phyloP scores from a whole-genome alignment of 2,888 invertebrate species.

The Gastracanthus pulcherrimus region DNA sequence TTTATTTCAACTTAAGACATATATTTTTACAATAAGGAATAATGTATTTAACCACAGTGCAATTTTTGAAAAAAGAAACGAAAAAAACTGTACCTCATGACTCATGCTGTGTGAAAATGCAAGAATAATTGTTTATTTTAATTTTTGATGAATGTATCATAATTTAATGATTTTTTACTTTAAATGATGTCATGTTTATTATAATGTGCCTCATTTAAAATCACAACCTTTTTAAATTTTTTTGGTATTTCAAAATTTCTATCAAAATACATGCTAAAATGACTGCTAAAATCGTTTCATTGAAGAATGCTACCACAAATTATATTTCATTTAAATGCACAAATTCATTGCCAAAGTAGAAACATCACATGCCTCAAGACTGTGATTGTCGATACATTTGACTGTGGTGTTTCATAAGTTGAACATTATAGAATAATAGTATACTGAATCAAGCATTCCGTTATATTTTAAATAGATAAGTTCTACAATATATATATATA shows the following conservation, averaged over 20 bases:
- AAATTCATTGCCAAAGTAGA: slow-evolving; percentile 46
- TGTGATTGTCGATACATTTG: slow-evolving; percentile 48
- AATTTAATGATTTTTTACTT: neutral
- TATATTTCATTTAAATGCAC: slow-evolving; percentile 39
- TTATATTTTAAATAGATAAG: slow-evolving; percentile 53
- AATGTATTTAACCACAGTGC: neutral
- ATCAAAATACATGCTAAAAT: neutral
- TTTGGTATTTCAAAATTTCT: neutral
- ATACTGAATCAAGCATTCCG: slow-evolving; percentile 41
- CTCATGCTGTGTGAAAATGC: slow-evolving; percentile 4
- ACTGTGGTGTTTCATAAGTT: slow-evolving; percentile 40
- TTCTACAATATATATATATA: slow-evolving; percentile 46
- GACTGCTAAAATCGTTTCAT: neutral
- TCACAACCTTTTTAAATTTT: slow-evolving; percentile 11
- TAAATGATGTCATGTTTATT: neutral
- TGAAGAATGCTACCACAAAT: slow-evolving; percentile 1
- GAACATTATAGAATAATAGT: slow-evolving; percentile 26
- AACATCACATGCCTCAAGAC: slow-evolving; percentile 43
- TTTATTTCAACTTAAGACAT: slow-evolving; percentile 5
- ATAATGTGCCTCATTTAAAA: slow-evolving; percentile 27
- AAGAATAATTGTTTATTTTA: slow-evolving; percentile 26
- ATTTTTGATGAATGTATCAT: slow-evolving; percentile 2
- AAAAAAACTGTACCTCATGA: neutral
- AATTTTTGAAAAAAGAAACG: no score
- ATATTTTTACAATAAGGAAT: slow-evolving; percentile 18